Evolutionary conservation across 2,888 invertebrate genomes (phyloP).

Genomic region (Neria commutata): DNA sequence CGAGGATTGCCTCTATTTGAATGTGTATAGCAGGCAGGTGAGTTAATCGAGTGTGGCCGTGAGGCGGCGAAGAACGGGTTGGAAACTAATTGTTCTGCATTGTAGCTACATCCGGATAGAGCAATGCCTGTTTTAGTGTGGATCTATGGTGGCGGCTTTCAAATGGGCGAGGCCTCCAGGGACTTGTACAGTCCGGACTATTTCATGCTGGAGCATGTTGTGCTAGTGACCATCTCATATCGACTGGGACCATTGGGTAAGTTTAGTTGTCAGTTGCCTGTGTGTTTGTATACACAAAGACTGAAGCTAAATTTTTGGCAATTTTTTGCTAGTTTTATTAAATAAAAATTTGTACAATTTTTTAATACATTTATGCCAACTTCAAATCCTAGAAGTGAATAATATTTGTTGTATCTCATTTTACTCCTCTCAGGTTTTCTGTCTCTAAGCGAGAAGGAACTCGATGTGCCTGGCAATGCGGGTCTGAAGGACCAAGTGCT

Average conservation of each 20-base stretch:
- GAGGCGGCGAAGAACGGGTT: background rate
- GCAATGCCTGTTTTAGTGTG: slow-evolving; percentile 63
- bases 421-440: slow-evolving; percentile 58
- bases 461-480: slow-evolving; percentile 65
- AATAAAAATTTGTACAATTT: background rate
- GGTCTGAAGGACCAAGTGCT: slow-evolving; percentile 65
- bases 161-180: slow-evolving; percentile 61
- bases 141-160: slow-evolving; percentile 65
- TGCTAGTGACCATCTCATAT: slow-evolving; percentile 63
- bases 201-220: slow-evolving; percentile 63
- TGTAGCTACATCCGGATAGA: slow-evolving; percentile 49
- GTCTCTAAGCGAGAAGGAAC: slow-evolving; percentile 60
- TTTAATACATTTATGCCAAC: background rate
- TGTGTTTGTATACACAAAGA: background rate
- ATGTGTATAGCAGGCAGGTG: slow-evolving; percentile 61
- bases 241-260: slow-evolving; percentile 62
- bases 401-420: background rate
- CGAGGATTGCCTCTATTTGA: slow-evolving; percentile 66
- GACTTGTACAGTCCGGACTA: slow-evolving; percentile 63
- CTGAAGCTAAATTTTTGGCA: background rate
- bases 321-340: background rate
- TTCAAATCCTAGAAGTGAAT: background rate
- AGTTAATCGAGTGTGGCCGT: slow-evolving; percentile 19
- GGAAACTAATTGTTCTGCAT: too few relatives aligned
- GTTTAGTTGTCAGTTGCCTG: too few relatives aligned